phyloP scores from a whole-genome alignment of 2,888 invertebrate genomes.

The Teleiodes luculella region DNA sequence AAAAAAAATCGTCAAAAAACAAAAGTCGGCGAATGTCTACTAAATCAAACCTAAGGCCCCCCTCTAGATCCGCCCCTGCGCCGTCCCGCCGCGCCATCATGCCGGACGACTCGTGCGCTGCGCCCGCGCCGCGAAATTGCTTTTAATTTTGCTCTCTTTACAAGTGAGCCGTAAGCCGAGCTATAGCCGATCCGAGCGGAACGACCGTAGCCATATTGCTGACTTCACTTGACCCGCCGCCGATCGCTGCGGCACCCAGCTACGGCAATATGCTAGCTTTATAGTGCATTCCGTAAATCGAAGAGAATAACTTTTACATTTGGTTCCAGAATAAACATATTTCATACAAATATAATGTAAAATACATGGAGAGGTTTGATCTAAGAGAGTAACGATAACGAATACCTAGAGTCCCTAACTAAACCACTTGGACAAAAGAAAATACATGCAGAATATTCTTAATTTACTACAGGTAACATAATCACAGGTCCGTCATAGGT shows the following conservation, averaged over 20 bases:
- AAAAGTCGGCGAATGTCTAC: too few relatives aligned
- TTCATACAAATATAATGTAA: too few relatives aligned
- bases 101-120: constrained; percentile 15
- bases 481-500: too few relatives aligned
- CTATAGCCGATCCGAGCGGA: neutral
- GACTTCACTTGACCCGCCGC: neutral
- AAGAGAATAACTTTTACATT: too few relatives aligned
- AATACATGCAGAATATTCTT: too few relatives aligned
- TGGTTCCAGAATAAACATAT: too few relatives aligned
- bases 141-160: constrained; percentile 25
- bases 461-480: too few relatives aligned
- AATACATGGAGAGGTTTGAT: too few relatives aligned
- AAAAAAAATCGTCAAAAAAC: too few relatives aligned
- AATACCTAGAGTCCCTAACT: too few relatives aligned
- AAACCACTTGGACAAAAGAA: too few relatives aligned
- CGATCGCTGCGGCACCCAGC: neutral
- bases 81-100: constrained; percentile 13
- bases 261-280: neutral
- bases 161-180: neutral
- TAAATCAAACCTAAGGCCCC: neutral
- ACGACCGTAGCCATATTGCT: neutral
- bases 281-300: neutral
- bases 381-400: too few relatives aligned
- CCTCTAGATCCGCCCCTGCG: constrained; percentile 8
- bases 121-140: constrained; percentile 18